phyloP scores from a whole-genome alignment of 2,113 vertebrate species.

The Ailurus styani region DNA sequence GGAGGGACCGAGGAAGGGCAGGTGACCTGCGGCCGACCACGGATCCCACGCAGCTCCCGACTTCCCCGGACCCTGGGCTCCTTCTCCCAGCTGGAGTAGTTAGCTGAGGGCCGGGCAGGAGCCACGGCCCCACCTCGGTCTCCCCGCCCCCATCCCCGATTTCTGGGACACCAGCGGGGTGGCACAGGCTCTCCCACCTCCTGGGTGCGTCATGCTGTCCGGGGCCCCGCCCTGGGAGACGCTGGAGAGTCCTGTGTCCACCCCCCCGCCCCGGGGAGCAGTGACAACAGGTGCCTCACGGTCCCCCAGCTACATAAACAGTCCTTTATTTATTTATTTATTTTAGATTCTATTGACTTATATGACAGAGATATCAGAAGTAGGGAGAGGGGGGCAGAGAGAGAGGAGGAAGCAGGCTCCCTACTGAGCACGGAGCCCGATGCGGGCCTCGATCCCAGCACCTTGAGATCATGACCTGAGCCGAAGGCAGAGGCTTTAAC shows the following conservation, averaged over 20 bases:
- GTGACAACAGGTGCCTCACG: fast-evolving
- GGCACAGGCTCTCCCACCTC: neutral
- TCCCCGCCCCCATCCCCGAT: neutral
- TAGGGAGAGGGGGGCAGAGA: too few species aligned
- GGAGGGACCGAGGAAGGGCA: neutral
- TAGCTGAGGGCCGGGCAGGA: neutral
- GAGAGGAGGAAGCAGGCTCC: too few species aligned
- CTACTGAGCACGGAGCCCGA: too few species aligned
- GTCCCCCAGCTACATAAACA: too few species aligned
- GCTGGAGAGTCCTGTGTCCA: fast-evolving
- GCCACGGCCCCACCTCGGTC: neutral
- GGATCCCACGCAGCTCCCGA: fast-evolving
- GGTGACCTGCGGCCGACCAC: fast-evolving
- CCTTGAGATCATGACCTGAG: too few species aligned
- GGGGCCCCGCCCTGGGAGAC: fast-evolving
- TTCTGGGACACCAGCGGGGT: neutral
- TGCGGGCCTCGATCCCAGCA: too few species aligned
- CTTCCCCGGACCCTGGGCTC: neutral
- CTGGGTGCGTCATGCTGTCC: neutral
- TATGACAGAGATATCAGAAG: too few species aligned
- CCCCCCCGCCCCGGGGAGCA: neutral
- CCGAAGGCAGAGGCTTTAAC: too few species aligned
- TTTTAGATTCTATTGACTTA: too few species aligned
- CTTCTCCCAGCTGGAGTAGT: neutral
- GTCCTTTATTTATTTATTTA: too few species aligned